A percentile compares a stretch with the other conserved stretches of the same genome.
Evolutionary conservation across 2,797 vertebrate genomes (phyloP).

Genomic region (Falco biarmicus): DNA sequence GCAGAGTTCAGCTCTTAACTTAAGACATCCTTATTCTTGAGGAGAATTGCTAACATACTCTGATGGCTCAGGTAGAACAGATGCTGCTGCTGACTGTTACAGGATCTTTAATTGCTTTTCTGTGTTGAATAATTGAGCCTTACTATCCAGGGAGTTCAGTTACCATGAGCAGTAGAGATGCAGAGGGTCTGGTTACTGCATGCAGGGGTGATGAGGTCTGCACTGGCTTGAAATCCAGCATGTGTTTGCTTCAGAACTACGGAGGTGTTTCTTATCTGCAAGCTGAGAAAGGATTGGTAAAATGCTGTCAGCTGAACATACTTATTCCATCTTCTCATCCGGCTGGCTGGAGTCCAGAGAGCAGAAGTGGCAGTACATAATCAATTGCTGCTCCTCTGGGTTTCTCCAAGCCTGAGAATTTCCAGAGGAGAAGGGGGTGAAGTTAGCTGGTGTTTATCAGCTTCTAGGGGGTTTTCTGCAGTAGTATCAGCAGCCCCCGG

Average conservation of each 20-base stretch:
- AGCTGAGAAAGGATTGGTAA: constrained; percentile 54
- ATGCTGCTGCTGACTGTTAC: constrained; percentile 58
- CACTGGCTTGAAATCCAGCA: neutral
- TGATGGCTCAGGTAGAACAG: neutral
- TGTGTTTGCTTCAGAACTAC: neutral
- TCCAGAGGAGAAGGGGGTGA: neutral
- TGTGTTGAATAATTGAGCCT: constrained; percentile 82
- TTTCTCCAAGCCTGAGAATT: constrained; percentile 37
- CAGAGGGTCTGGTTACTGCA: constrained; percentile 69
- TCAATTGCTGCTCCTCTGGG: constrained; percentile 57
- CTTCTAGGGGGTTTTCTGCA: neutral
- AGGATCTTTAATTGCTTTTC: constrained; percentile 75
- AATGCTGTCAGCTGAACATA: constrained; percentile 19
- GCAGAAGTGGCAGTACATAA: constrained; percentile 48
- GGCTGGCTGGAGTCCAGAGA: constrained; percentile 30
- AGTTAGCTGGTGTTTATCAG: neutral
- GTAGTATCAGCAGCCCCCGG: neutral
- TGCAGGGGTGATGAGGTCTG: constrained; percentile 32
- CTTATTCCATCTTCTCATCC: constrained; percentile 36
- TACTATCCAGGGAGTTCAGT: constrained; percentile 64
- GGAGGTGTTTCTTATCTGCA: constrained; percentile 33
- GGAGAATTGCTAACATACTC: neutral
- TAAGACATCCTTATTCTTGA: neutral
- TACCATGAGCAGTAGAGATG: constrained; percentile 63
- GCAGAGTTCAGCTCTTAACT: neutral